phyloP scores from a whole-genome alignment of 2,797 vertebrate species.

The Sebastes dallii region DNA sequence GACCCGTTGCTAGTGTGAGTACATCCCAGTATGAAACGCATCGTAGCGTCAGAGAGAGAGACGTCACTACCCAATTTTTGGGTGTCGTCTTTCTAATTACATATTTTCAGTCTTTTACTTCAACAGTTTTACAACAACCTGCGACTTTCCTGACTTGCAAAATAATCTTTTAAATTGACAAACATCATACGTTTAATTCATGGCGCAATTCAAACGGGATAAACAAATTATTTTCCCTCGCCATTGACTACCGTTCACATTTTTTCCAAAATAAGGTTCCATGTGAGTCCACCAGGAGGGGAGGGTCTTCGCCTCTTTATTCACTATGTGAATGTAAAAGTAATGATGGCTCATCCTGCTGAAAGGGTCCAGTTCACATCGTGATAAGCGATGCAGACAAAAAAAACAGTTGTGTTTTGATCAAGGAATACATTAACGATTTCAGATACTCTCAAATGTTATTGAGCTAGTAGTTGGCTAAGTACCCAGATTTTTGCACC shows the following conservation, averaged over 20 bases:
- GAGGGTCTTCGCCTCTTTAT: no score
- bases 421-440: background rate
- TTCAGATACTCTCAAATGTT: background rate
- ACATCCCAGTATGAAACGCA: background rate
- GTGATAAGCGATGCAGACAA: background rate
- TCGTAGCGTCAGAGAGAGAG: background rate
- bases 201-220: no score
- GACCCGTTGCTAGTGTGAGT: background rate
- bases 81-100: no score
- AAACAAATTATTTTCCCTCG: fast-evolving
- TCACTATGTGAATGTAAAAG: background rate
- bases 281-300: fast-evolving
- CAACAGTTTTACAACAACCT: no score
- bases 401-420: background rate
- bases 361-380: background rate
- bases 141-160: no score
- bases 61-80: no score
- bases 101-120: no score
- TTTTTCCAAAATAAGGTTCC: no score
- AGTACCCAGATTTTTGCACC: background rate
- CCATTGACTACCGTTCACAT: fast-evolving
- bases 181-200: no score
- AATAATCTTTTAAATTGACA: no score
- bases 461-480: background rate
- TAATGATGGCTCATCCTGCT: background rate